Evolutionary conservation across 92 coral and sea anemone genomes (phyloP), one percentile per base, ranked within the genome.

Genomic region (Phymanthus crucifer): DNA sequence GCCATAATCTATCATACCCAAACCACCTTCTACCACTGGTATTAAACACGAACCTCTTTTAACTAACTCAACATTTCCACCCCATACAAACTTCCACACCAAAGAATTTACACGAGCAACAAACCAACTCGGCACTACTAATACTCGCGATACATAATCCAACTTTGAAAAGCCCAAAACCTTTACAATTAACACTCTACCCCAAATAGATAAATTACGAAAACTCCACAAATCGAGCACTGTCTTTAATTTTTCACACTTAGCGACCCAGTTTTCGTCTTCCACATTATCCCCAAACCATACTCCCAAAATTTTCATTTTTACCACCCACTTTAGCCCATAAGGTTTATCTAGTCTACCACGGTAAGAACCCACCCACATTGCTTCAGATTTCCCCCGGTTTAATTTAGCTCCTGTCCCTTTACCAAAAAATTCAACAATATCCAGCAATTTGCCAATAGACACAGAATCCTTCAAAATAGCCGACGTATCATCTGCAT

Each of bases 321-420:
- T 83, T 0, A 32, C 35, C 1, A 75, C 81, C 86, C 81, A 83
- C 72, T 83, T 74, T 47, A 71, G 2, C 0, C 40, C 56, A 52
- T 10, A 52, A 6, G 80, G 80, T 45, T 76, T 56, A 3, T 76
- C 80, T 32, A 4, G 0, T 40, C 80, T 34, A 7, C 71, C 13
- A 27, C 50, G 47, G 66, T 66, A 74, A 19, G 24, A 1, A 16
- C 81, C 86, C 29, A 83, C 35, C 72, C 76, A 75, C 85, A 58
- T 57, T n/a, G 70, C 85, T 38, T 81, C 76, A 16, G 85, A 47
- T 65, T 76, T 83, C 19, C 48, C 69, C 46, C 71, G 66, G 24
- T 83, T 83, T 31, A 83, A 50, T 32, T 48, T 75, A n/a, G 67
- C 74, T 1, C 81, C 86, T 4, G 86, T 72, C 4, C 73, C 66